Conservation (phyloP, 2,888 invertebrate species). For the Lithosia quadra region DNA sequence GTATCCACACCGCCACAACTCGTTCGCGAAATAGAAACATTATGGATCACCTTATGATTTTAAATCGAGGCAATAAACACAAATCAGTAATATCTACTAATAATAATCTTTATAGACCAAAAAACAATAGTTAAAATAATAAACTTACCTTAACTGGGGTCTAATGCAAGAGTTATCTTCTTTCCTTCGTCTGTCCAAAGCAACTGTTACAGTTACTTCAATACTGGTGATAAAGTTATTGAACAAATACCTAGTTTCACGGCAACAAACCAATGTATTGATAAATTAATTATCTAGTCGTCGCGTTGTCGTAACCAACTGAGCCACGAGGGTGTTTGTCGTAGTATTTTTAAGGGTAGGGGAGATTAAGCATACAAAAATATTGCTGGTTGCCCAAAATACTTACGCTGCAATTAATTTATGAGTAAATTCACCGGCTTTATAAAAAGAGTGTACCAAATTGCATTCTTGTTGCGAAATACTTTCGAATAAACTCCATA, state of each 20-base stretch:
- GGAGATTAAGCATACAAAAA: not conserved
- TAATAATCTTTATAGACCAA: too few relatives aligned
- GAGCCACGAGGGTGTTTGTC: not conserved
- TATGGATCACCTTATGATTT: too few relatives aligned
- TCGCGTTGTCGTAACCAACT: not conserved
- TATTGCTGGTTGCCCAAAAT: not conserved
- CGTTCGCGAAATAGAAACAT: too few relatives aligned
- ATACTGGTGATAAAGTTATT: conserved; percentile 26
- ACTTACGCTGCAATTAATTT: not conserved
- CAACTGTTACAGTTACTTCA: not conserved
- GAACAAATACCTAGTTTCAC: conserved; percentile 39
- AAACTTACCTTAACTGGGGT: not conserved
- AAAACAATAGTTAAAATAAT: too few relatives aligned
- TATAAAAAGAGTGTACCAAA: not conserved
- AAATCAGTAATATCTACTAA: too few relatives aligned
- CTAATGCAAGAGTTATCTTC: not conserved
- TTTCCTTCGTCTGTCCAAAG: not conserved
- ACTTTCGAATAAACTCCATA: not conserved
- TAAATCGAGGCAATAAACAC: not conserved
- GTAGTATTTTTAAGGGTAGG: not conserved
- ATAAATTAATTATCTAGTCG: conserved; percentile 23
- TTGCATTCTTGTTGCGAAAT: not conserved
- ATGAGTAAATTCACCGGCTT: not conserved
- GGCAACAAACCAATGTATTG: conserved; percentile 26
- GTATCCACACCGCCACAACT: too few relatives aligned